These are phyloP conservation scores for Azemiops feae DNA, from an alignment of 2,113 vertebrate genomes.

Conservation along the genomic window DNA sequence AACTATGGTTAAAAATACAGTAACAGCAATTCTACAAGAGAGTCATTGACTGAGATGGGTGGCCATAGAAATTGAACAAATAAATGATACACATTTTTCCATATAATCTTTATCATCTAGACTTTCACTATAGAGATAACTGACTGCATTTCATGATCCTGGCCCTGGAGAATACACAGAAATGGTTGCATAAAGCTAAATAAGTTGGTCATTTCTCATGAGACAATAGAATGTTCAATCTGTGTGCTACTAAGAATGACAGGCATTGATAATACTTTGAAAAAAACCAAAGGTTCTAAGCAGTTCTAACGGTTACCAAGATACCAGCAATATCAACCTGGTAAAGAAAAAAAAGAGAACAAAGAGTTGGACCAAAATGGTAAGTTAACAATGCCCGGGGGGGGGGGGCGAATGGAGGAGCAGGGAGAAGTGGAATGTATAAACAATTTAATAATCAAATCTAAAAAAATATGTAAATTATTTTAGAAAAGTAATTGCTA, in stretches of 20 bases:
- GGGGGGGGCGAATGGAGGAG: not conserved
- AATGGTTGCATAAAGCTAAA: not conserved
- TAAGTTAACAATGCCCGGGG: not conserved
- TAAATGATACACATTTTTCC: not conserved
- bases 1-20: not conserved
- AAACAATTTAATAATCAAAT: not conserved
- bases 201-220: not conserved
- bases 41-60: not conserved
- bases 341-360: not conserved
- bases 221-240: not conserved
- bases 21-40: not conserved
- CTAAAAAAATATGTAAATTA: not conserved
- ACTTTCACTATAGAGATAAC: not conserved
- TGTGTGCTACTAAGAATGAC: not conserved
- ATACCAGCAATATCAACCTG: not conserved
- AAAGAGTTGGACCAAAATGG: not conserved
- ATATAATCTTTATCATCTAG: not conserved
- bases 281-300: constrained; percentile 6
- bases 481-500: not conserved
- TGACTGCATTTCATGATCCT: not conserved
- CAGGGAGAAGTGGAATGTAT: not conserved
- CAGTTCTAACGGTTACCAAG: constrained; percentile 6
- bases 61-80: not conserved
- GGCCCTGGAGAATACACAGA: not conserved
- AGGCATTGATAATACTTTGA: not conserved